phyloP scores from a whole-genome alignment of 2,797 vertebrate genomes.

The Crenichthys baileyi region DNA sequence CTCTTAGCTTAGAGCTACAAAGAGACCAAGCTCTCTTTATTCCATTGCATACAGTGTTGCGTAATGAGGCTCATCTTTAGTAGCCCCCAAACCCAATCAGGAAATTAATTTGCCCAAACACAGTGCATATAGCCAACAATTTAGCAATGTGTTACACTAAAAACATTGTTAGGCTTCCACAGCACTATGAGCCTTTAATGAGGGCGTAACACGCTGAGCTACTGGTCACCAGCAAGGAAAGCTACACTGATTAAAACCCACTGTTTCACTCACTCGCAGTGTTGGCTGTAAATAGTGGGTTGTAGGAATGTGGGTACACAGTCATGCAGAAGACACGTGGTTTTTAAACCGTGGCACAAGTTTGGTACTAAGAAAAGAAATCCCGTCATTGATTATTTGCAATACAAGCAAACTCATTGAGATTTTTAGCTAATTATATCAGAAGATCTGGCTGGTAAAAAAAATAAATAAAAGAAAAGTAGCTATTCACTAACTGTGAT shows the following conservation, averaged over 20 bases:
- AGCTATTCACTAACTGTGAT: not conserved
- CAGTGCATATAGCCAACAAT: not conserved
- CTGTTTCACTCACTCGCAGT: not conserved
- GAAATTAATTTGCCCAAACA: not conserved
- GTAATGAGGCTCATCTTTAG: no score
- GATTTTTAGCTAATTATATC: not conserved
- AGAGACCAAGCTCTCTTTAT: not conserved
- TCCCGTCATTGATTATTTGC: not conserved
- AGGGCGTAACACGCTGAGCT: not conserved
- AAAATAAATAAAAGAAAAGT: not conserved
- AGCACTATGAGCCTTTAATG: conserved; percentile 4
- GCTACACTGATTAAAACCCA: not conserved
- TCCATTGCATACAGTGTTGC: not conserved
- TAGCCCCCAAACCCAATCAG: no score
- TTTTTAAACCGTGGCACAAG: not conserved
- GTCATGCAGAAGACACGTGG: not conserved
- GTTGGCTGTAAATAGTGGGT: not conserved
- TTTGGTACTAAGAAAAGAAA: not conserved
- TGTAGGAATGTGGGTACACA: not conserved
- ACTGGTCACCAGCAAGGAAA: not conserved
- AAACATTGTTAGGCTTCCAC: not conserved
- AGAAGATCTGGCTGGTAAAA: not conserved
- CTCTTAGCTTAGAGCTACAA: not conserved
- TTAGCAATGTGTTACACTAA: not conserved
- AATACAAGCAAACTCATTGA: not conserved